Evolutionary conservation across 2,888 invertebrate genomes (phyloP), one percentile per base, ranked within the genome.

Genomic region (Folsomia manolachei): DNA sequence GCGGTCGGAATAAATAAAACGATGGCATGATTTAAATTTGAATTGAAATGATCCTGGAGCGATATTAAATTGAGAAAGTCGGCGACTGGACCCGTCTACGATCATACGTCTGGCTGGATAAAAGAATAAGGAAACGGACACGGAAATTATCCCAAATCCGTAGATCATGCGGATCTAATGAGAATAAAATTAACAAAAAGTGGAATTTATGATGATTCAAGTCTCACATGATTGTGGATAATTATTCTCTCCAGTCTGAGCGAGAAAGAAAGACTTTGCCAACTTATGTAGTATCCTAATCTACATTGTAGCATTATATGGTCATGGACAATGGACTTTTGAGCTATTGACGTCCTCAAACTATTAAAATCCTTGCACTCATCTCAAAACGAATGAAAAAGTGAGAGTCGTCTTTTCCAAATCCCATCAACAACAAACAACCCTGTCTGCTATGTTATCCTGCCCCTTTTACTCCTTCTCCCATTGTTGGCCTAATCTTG

Each of bases 161-260:
- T 24, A 73, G 73, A 79, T 80, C 80, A 80, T 80, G 80, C 80
- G 78, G 77, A 80, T 78, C 80, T 77, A 80, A 80, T 80, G 78
- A 80, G 78, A 68, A 78, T 78, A 72, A 78, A 78, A 74, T 69
- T 61, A 64, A 75, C 66, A 73, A 75, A 64, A 73, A 72, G 63
- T 72, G 68, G 73, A 71, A 78, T 79, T 78, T 79, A 78, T 78
- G 77, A 78, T 76, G 77, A 79, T 79, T 78, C 77, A 75, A 73
- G 78, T 76, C 77, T 77, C 79, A 77, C 79, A 76, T 78, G 76
- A 78, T 78, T 79, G 74, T 75, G 74, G 74, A 76, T 79, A 77
- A 79, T 78, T 77, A 79, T 66, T 66, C 19, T 14, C 19, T 52
- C 23, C 9, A 26, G 14, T 14, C 19, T 56, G 11, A 7, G 18